phyloP scores from a whole-genome alignment of 2,888 invertebrate species.

The Pseudococcus longispinus region DNA sequence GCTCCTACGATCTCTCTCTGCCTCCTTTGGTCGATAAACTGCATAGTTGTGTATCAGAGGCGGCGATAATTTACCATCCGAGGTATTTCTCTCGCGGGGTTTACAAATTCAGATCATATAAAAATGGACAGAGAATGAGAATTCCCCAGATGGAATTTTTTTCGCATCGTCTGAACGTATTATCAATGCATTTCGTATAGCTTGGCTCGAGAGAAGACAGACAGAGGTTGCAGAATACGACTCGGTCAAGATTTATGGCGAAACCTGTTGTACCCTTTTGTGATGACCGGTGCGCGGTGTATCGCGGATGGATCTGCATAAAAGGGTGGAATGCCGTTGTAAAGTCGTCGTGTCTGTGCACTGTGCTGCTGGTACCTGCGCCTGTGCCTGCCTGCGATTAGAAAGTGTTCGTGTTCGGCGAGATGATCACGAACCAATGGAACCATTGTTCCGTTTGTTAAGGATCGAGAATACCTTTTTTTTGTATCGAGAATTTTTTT shows the following conservation, averaged over 20 bases:
- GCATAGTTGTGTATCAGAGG: slow-evolving; percentile 10
- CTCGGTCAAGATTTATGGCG: background rate
- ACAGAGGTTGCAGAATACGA: background rate
- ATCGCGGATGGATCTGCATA: slow-evolving; percentile 18
- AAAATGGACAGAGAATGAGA: background rate
- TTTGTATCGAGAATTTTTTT: background rate
- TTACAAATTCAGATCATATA: background rate
- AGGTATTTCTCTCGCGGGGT: slow-evolving; percentile 11
- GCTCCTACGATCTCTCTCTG: background rate
- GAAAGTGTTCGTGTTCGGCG: background rate
- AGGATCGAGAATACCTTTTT: background rate
- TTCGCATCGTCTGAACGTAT: background rate
- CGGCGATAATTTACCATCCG: slow-evolving; percentile 1
- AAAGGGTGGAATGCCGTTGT: slow-evolving; percentile 9
- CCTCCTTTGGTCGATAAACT: background rate
- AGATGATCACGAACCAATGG: background rate
- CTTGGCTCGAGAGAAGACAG: background rate
- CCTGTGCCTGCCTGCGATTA: background rate
- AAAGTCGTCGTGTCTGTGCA: background rate
- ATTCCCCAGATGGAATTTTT: background rate
- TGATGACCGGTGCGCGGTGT: background rate
- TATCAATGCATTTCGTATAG: background rate
- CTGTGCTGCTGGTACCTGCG: background rate
- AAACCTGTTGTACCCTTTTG: slow-evolving; percentile 6
- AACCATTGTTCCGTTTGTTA: background rate